Percentiles rank a stretch among this genome's conserved stretches.
Evolutionary conservation across 2,888 invertebrate species (phyloP).

Genomic region (Phaedon cochleariae): DNA sequence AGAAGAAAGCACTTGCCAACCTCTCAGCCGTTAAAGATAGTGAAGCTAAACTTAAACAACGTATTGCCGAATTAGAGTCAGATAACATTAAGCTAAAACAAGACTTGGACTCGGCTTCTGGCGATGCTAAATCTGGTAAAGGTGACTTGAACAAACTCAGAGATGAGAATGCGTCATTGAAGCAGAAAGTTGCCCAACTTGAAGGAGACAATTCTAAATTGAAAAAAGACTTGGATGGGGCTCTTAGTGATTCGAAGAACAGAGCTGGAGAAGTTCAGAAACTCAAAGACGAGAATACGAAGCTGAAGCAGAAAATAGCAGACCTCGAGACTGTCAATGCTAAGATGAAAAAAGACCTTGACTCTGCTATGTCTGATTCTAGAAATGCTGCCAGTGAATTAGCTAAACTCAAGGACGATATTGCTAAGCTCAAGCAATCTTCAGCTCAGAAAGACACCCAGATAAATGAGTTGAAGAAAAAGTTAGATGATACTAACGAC

Average conservation of each 20-base stretch:
- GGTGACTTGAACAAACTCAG: conserved; percentile 27
- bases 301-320: conserved; percentile 35
- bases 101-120: conserved; percentile 33
- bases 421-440: conserved; percentile 22
- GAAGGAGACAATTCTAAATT: conserved; percentile 39
- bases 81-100: conserved; percentile 40
- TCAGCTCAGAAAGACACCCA: conserved; percentile 17
- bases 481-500: conserved; percentile 14
- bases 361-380: conserved; percentile 13
- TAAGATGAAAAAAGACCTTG: conserved; percentile 27
- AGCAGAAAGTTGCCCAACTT: conserved; percentile 34
- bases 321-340: conserved; percentile 34
- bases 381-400: conserved; percentile 17
- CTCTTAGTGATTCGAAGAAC: conserved; percentile 18
- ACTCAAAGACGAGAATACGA: conserved; percentile 37
- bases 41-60: conserved; percentile 18
- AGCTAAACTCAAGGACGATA: conserved; percentile 20
- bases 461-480: conserved; percentile 18
- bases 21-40: conserved; percentile 16
- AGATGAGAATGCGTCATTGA: conserved; percentile 39
- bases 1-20: conserved; percentile 13
- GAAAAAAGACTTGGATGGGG: conserved; percentile 35
- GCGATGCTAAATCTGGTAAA: conserved; percentile 29
- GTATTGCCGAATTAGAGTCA: conserved; percentile 28
- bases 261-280: conserved; percentile 19